Base-by-base conservation (phyloP, 2,797 vertebrate genomes). In the Stomatorhinus walkeri region DNA sequence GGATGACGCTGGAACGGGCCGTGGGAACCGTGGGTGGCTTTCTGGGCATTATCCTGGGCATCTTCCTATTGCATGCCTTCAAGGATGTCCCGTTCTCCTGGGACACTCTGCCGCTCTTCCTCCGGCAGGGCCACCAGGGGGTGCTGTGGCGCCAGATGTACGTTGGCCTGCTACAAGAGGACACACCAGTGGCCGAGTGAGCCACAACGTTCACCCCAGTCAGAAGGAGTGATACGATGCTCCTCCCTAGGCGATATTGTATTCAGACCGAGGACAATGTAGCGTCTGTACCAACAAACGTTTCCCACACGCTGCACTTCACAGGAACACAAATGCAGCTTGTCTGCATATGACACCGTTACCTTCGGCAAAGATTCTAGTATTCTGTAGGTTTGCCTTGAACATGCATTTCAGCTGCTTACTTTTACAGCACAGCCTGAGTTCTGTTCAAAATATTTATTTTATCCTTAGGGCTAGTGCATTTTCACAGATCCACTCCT, bases 41-140 rank as follows among this genome's bases (percentile, higher is more conserved):
- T 92, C 93, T 97, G 91, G 97, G 94, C 89, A 96, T 96, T 0
- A 95, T 97, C 90, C 90, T 96, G 0, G 96, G 97, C 19, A 96
- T 97, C 91, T 97, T 97, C 91, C 95, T 97, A 56, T 94, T 97
- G 48, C 96, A 97, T 0, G 94, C 94, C 85, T 97, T 97, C 92
- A 96, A 95, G 90, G 96, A 97, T 91, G 90, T 96, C 76, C 92
- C 94, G 46, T 96, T 97, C 85, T 94, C 68, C 14, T 91, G 91
- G 51, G 93, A 93, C 91, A 93, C 96, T 0, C 94, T 98, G 64
- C 95, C 96, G 12, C 91, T 95, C 24, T 96, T 94, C 92, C 92
- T 97, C 88, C 93, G 90, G 83, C 93, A 91, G 40, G 91, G 90
- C 28, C 90, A 91, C 32, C 93, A 92, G 85, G 91, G 91, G 8